These are phyloP conservation scores for Pogonomyrmex californicus DNA, from an alignment of 1,140 invertebrate species.

Conservation along the genomic window DNA sequence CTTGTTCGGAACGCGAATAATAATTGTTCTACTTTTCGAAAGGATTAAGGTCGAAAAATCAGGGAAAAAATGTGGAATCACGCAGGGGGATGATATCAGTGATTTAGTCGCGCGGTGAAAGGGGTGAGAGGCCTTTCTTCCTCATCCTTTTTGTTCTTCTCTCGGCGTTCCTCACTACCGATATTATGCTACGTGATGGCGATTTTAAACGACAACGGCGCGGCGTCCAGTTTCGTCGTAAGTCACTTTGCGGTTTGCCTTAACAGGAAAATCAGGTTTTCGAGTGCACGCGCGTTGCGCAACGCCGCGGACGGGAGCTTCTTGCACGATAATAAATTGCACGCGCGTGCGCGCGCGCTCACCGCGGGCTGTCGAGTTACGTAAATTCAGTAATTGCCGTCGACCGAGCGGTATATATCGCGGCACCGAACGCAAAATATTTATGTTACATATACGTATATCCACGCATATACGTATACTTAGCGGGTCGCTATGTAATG, in stretches of 20 bases:
- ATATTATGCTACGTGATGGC: constrained; percentile 55
- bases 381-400: constrained; percentile 58
- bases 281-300: constrained; percentile 43
- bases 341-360: not conserved
- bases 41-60: not conserved
- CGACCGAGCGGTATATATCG: constrained; percentile 19
- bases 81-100: not conserved
- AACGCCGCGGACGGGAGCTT: constrained; percentile 37
- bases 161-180: constrained; percentile 9
- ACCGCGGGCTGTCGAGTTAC: constrained; percentile 40
- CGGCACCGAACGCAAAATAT: constrained; percentile 22
- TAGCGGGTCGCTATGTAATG: constrained; percentile 5
- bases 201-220: constrained; percentile 46
- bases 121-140: not conserved
- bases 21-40: not conserved
- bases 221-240: constrained; percentile 38
- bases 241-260: constrained; percentile 47
- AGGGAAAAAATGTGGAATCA: not conserved
- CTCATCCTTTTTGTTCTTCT: not conserved
- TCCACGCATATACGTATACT: too few species aligned
- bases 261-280: constrained; percentile 64
- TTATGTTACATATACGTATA: constrained; percentile 18
- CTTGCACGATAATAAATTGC: constrained; percentile 53
- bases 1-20: too few species aligned
- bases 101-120: constrained; percentile 25